Base-by-base conservation (phyloP, 2,797 vertebrate genomes). In the Rhinoraja longicauda region DNA sequence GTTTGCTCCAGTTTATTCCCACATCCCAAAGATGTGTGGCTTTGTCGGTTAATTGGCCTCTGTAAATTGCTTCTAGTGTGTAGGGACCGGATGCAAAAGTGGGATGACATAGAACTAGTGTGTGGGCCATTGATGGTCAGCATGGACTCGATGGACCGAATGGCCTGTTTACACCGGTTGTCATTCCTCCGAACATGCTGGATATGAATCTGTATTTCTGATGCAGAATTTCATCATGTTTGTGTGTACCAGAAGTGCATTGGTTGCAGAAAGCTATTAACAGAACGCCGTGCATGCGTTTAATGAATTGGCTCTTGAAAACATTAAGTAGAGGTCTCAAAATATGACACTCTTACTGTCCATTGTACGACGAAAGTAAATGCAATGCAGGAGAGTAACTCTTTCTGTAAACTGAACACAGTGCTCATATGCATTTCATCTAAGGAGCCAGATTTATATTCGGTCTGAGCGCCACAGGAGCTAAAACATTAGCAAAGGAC, bases 401-500 rank as follows among this genome's bases (percentile, higher is more conserved):
- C 62, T 32, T 81, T 78, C 53, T 36, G 75, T 45, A 62, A 93
- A 91, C 32, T 53, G 39, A 72, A 26, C 45, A n/a, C 39, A 57
- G 36, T 4, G 29, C 70, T 24, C 26, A 15, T 53, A 17, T 92
- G 67, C 26, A 92, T 75, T 57, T 53, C 70, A 90, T 32, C 64
- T 70, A 17, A 39, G 88, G 64, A 90, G 64, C 36, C 88, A 70
- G 88, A 90, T 39, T 75, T 92, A 75, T 12, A n/a, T 75, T 91
- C 39, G 72, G 90, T 75, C 0, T 93, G 93, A 93, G 94, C 79
- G 92, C 93, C 93, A 94, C 93, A 93, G 8, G 0, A 93, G 94
- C 93, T 94, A 77, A 95, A 92, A 93, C 94, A 95, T 94, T 95
- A 94, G 94, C 0, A 15, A 95, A 94, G 84, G 94, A 94, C 94